These are phyloP conservation scores for Gnathonemus echidnorhynchus DNA, from an alignment of 2,113 vertebrate species.

Conservation along the genomic window DNA sequence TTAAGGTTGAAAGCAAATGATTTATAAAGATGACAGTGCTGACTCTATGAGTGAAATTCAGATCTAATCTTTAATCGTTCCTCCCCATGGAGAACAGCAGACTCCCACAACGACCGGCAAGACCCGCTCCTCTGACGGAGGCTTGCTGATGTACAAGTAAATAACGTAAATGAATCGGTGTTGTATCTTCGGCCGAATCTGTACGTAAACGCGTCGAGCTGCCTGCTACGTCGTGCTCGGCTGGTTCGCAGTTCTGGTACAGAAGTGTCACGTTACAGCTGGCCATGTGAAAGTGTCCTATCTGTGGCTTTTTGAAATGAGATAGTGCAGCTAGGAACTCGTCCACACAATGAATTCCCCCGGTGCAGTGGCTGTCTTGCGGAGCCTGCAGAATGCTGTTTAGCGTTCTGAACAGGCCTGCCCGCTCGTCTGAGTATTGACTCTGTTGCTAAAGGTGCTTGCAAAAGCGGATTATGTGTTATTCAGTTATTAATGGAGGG, in stretches of 20 bases:
- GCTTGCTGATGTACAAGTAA: background rate
- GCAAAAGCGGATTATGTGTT: conserved; percentile 41
- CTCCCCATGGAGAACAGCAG: background rate
- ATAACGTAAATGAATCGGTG: background rate
- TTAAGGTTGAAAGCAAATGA: background rate
- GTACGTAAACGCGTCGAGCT: background rate
- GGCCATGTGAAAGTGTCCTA: background rate
- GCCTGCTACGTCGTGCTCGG: background rate
- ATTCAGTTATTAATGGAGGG: conserved; percentile 41
- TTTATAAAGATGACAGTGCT: background rate
- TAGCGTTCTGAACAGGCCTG: background rate
- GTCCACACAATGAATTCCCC: background rate
- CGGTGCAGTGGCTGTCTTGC: background rate
- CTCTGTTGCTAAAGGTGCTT: conserved; percentile 29
- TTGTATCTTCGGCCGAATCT: background rate
- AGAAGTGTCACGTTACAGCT: background rate
- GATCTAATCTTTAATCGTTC: background rate
- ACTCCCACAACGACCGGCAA: background rate
- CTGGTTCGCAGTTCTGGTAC: background rate
- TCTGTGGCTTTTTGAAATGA: background rate
- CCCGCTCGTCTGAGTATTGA: background rate
- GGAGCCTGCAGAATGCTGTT: background rate
- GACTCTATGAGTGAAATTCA: background rate
- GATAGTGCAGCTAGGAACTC: background rate
- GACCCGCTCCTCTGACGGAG: background rate